Conservation (phyloP, 1,140 invertebrate species). For the Cherax destructor region DNA sequence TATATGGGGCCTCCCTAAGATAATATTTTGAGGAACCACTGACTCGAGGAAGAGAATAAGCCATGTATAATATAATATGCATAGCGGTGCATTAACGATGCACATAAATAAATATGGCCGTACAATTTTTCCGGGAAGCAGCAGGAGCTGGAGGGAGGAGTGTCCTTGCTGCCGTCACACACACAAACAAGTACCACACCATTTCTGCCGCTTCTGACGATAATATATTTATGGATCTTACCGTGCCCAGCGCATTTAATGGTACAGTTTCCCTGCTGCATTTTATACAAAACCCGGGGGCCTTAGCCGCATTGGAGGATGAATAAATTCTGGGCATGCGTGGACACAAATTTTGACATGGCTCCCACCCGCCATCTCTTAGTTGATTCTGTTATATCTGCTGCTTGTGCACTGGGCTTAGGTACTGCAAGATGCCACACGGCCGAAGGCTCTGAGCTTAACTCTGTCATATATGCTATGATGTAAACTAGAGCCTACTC, state of each 20-base stretch:
- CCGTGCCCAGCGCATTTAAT: conserved; percentile 8
- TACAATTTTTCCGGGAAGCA: conserved; percentile 34
- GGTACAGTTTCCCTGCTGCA: conserved; percentile 35
- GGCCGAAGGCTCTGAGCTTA: too few species aligned
- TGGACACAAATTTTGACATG: too few species aligned
- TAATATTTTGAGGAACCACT: too few species aligned
- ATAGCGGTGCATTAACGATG: background rate
- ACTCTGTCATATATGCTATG: too few species aligned
- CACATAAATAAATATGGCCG: conserved; percentile 39
- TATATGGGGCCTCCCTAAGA: too few species aligned
- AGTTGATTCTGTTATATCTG: too few species aligned
- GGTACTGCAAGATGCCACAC: background rate
- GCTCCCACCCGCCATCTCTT: too few species aligned
- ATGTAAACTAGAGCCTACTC: too few species aligned
- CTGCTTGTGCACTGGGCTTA: background rate
- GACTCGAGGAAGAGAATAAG: too few species aligned
- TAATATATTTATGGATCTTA: conserved; percentile 54
- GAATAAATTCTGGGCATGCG: background rate
- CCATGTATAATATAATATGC: too few species aligned
- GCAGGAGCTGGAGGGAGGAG: background rate
- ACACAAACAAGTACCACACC: background rate
- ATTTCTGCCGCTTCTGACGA: background rate
- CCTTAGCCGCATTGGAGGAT: background rate
- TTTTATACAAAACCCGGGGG: conserved; percentile 4
- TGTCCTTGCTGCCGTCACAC: background rate